A percentile compares a stretch with the other conserved stretches of the same genome.
Evolutionary conservation across 2,797 vertebrate genomes (phyloP).

Genomic region (Lacerta bilineata): DNA sequence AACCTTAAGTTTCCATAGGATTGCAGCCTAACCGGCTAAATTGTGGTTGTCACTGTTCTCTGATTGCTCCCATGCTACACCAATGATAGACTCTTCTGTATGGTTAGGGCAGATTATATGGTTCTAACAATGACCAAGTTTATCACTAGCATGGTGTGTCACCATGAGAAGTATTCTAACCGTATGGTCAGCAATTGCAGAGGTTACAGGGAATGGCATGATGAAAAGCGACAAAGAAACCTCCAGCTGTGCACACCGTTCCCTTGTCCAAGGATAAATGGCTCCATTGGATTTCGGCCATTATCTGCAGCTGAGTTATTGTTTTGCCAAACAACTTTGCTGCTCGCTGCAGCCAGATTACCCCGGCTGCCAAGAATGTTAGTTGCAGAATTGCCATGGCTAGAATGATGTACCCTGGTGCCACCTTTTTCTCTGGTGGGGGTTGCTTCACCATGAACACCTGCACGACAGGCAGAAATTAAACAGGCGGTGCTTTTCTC

Average conservation of each 20-base stretch:
- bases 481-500: not conserved
- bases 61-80: not conserved
- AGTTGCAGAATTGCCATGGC: not conserved
- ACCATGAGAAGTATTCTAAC: not conserved
- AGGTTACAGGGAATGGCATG: not conserved
- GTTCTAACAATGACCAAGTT: not conserved
- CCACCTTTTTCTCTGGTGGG: not conserved
- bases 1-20: not conserved
- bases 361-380: not conserved
- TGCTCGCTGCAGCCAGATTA: not conserved
- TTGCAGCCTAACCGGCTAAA: not conserved
- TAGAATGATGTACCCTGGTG: not conserved
- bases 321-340: constrained; percentile 14
- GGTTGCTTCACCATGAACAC: not conserved
- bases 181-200: not conserved
- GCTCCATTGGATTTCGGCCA: not conserved
- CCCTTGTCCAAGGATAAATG: constrained; percentile 23
- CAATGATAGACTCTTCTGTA: not conserved
- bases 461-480: not conserved
- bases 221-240: not conserved
- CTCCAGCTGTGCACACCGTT: not conserved
- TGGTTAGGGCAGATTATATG: not conserved
- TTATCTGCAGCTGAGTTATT: constrained; percentile 30
- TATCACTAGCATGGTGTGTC: not conserved
- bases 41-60: not conserved